Evolutionary conservation across 2,113 vertebrate genomes (phyloP), one percentile per base, ranked within the genome.

Genomic region (Procavia capensis): DNA sequence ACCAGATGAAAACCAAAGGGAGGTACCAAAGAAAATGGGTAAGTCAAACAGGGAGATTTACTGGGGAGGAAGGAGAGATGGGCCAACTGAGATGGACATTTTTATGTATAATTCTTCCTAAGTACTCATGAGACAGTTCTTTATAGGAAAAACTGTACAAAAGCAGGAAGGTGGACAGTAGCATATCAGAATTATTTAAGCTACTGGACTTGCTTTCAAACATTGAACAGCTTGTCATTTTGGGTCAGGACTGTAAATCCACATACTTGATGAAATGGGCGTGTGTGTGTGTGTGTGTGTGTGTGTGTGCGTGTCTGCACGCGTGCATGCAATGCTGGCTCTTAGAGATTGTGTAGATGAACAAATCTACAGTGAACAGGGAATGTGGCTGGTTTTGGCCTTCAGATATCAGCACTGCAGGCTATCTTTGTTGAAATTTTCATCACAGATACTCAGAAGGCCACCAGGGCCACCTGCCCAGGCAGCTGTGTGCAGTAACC

Each of bases 361-460:
- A 54, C 47, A 83, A 63, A 16, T 43, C 16, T 81, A 41, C 27
- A 85, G 59, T 85, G 47, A 66, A 80, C 13, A 84, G 76, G 66
- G 91, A 81, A 83, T 75, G 36, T 57, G 39, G 63, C 66, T 19
- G 61, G 81, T 85, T 41, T 88, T 95, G 80, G 64, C 83, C 75
- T 93, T 96, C 63, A 74, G 64, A 75, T 86, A 25, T 78, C 61
- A 91, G 31, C 45, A 31, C 66, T 75, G 47, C 39, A 27, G 22
- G 85, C n/a, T 61, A 2, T 87, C 64, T 92, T 80, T 76, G 79
- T 43, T 41, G n/a, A 86, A 95, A 85, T 85, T 80, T 95, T 78
- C 47, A 85, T 91, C 63, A 74, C 13, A 72, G 63, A 91, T 89
- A 75, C 20, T 68, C 86, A 90, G 66, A 45, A 80, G 25, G 41